Evolutionary conservation across 2,797 vertebrate genomes (phyloP).

Genomic region (Helostoma temminkii): DNA sequence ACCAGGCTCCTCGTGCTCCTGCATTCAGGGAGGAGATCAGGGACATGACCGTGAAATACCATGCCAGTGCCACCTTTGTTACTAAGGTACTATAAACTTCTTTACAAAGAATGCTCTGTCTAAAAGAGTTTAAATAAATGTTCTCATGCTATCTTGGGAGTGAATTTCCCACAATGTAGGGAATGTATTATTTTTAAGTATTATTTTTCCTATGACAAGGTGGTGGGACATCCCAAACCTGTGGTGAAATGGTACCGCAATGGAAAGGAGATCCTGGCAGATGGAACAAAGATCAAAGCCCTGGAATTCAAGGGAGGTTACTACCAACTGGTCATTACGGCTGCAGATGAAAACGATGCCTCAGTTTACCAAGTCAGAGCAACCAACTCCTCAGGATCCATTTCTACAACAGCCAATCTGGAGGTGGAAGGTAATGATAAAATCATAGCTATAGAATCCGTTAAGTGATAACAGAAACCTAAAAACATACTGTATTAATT

Average conservation of each 20-base stretch:
- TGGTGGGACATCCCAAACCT: conserved; percentile 95
- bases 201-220: conserved; percentile 59
- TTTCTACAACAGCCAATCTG: conserved; percentile 93
- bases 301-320: conserved; percentile 99
- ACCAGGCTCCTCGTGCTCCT: conserved; percentile 91
- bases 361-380: conserved; percentile 97
- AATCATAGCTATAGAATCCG: neutral
- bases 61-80: conserved; percentile 95
- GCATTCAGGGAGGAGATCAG: conserved; percentile 97
- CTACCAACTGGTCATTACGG: conserved; percentile 92
- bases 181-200: no score
- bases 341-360: conserved; percentile 91
- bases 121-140: neutral
- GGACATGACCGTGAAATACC: conserved; percentile 95
- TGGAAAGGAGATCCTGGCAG: conserved; percentile 96
- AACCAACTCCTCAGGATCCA: conserved; percentile 95
- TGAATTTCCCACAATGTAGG: no score
- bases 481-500: neutral
- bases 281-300: conserved; percentile 95
- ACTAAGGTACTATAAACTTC: conserved; percentile 84
- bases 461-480: neutral
- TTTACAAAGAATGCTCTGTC: neutral
- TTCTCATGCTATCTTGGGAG: no score
- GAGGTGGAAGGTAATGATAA: conserved; percentile 94
- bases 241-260: conserved; percentile 96